A percentile compares a stretch with the other conserved stretches of the same genome.
These are phyloP conservation scores for Pseudeuparius sepicola DNA, from an alignment of 2,888 invertebrate species.

Conservation along the genomic window DNA sequence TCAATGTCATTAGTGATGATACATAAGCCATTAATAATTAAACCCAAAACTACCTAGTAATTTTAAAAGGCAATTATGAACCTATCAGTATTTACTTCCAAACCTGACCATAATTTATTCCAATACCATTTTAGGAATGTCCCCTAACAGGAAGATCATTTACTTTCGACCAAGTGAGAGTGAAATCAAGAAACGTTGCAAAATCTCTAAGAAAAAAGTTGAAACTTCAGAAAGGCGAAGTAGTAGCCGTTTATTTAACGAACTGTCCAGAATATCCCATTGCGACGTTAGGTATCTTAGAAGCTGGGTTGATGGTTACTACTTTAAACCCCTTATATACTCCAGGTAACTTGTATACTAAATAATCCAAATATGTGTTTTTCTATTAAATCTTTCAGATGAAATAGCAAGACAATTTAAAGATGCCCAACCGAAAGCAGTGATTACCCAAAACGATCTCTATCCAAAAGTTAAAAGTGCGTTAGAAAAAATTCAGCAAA, in stretches of 20 bases:
- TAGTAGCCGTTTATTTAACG: constrained; percentile 60
- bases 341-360: no score
- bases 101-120: no score
- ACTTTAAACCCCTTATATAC: constrained; percentile 70
- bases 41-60: no score
- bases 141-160: constrained; percentile 60
- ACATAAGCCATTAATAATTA: no score
- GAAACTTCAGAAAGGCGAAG: constrained; percentile 54
- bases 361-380: no score
- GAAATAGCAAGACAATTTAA: constrained; percentile 58
- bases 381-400: no score
- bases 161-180: constrained; percentile 57
- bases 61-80: no score
- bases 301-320: constrained; percentile 60
- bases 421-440: constrained; percentile 51
- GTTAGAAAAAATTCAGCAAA: constrained; percentile 36
- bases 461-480: constrained; percentile 43
- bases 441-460: constrained; percentile 50
- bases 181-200: constrained; percentile 50
- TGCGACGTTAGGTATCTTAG: constrained; percentile 53
- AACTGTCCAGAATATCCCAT: constrained; percentile 68
- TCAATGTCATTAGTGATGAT: no score
- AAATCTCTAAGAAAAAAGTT: constrained; percentile 49
- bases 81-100: no score
- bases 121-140: constrained; percentile 57